These are phyloP conservation scores for Istiophorus platypterus DNA, from an alignment of 2,113 vertebrate species.

Conservation along the genomic window DNA sequence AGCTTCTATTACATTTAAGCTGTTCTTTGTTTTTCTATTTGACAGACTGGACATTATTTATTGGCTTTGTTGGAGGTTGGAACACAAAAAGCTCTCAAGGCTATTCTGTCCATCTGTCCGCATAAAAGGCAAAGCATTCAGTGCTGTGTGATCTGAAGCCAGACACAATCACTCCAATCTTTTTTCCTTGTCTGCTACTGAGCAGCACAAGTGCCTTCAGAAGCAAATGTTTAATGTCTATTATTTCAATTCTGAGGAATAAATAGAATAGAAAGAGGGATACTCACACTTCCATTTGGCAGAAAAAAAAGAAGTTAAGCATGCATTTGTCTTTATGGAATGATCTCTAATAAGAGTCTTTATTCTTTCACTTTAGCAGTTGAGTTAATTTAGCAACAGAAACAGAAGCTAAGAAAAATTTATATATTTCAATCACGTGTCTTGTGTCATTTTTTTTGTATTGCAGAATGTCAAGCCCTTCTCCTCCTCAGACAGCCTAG, in stretches of 20 bases:
- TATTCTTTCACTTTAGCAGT: neutral
- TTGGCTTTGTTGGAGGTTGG: constrained; percentile 50
- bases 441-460: constrained; percentile 9
- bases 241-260: constrained; percentile 66
- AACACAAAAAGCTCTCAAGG: constrained; percentile 46
- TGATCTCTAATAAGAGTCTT: neutral
- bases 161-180: constrained; percentile 52
- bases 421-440: constrained; percentile 10
- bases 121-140: constrained; percentile 41
- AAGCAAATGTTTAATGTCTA: constrained; percentile 60
- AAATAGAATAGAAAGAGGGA: constrained; percentile 49
- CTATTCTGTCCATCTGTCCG: constrained; percentile 35
- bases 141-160: constrained; percentile 63
- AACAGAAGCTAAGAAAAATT: neutral
- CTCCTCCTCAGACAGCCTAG: constrained; percentile 99
- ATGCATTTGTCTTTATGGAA: neutral
- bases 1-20: constrained; percentile 15
- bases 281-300: constrained; percentile 31
- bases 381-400: neutral
- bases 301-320: neutral
- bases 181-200: constrained; percentile 38
- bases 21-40: constrained; percentile 34
- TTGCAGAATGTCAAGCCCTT: constrained; percentile 97
- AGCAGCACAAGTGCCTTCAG: constrained; percentile 24
- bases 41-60: constrained; percentile 53